These are phyloP conservation scores for Ferdinandea cuprea DNA, from an alignment of 2,888 invertebrate genomes.

Conservation along the genomic window DNA sequence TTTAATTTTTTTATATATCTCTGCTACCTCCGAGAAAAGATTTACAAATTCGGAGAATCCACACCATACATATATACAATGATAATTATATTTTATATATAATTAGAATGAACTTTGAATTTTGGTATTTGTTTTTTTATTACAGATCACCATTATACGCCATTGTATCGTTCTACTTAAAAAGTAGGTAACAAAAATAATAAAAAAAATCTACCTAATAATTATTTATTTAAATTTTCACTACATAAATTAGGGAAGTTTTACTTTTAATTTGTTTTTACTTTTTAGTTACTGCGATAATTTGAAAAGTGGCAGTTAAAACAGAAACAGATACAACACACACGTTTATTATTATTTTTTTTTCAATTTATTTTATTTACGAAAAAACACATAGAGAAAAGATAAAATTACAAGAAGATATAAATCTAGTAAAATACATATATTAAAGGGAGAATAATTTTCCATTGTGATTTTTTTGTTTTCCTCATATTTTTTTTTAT, in stretches of 20 bases:
- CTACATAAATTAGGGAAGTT: conserved; percentile 70
- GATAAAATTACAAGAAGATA: conserved; percentile 72
- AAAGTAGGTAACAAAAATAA: conserved; percentile 62
- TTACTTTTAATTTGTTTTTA: no score
- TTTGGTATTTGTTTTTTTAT: conserved; percentile 49
- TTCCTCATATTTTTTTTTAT: no score
- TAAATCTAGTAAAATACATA: conserved; percentile 64
- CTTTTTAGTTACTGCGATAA: conserved; percentile 67
- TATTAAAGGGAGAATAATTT: conserved; percentile 43
- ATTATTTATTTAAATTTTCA: conserved; percentile 59
- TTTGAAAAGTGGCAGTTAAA: conserved; percentile 71
- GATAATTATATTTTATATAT: conserved; percentile 62
- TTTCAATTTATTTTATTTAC: conserved; percentile 53
- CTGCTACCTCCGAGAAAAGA: conserved; percentile 64
- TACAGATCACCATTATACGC: conserved; percentile 72
- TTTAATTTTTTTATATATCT: conserved; percentile 57
- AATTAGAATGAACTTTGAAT: conserved; percentile 67
- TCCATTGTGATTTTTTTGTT: conserved; percentile 30
- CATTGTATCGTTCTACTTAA: conserved; percentile 53
- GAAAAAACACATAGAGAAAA: conserved; percentile 70
- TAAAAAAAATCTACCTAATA: conserved; percentile 63
- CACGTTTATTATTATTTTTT: conserved; percentile 53
- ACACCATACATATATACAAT: conserved; percentile 72
- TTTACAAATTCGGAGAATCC: conserved; percentile 71
- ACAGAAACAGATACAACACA: conserved; percentile 69